Evolutionary conservation across 2,113 vertebrate genomes (phyloP), one percentile per base, ranked within the genome.

Genomic region (Larimichthys polyactis): DNA sequence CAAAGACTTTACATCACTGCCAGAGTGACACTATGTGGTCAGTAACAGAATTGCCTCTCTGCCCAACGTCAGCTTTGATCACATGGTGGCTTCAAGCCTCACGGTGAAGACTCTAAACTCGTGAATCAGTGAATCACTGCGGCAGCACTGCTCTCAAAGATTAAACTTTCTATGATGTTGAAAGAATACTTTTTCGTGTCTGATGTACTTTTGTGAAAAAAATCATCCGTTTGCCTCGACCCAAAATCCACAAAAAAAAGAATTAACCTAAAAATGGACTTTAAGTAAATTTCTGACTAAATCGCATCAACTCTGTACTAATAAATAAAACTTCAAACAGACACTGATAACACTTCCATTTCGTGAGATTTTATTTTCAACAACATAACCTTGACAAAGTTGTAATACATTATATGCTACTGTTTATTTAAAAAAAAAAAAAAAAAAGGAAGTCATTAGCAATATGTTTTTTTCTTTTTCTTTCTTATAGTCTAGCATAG

Each of bases 391-490:
- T 91, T 91, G 94, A 95, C 94, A 96, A 96, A 95, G 93, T 93
- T 91, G 93, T 93, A 95, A 95, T 95, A 96, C 95, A 94, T 96
- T 95, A 95, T 92, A 95, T 95, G 95, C 95, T 94, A 96, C 94
- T 80, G 90, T 94, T 95, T 89, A 93, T 93, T 87, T 87, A 75
- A 78, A 89, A 91, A 36, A 78, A 89, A 91, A 79, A 94, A 94
- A 94, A 95, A 90, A 90, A 83, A 36, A 75, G 64, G 80, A 94
- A 93, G 89, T 93, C 87, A 94, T 95, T 88, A 94, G 95, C 94
- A 92, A 94, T 96, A 93, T 94, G 90, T 92, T 94, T 93, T 67
- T 46, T 90, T 80, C 83, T 93, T 89, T 91, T 46, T 85, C 81
- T 58, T 94, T 90, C 83, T 82, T 78, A 95, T 91, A 95, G 92